A percentile compares a stretch with the other conserved stretches of the same genome.
Conservation (phyloP, 2,113 vertebrate genomes). For the Alosa alosa region DNA sequence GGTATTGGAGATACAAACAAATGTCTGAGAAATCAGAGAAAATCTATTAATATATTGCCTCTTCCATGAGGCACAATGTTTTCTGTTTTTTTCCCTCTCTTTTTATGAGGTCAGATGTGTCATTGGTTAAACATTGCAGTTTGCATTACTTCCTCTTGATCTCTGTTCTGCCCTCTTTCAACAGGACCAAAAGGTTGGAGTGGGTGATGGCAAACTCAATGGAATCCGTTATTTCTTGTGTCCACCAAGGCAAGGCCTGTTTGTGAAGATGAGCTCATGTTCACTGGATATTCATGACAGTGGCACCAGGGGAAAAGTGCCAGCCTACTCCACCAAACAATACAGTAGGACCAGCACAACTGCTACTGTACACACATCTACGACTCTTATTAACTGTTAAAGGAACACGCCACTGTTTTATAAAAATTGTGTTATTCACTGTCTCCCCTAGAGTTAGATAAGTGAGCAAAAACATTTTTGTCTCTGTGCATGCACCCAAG, state of each 20-base stretch:
- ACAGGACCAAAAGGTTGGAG: slow-evolving; percentile 74
- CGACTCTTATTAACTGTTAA: no score
- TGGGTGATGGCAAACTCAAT: slow-evolving; percentile 71
- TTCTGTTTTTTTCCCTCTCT: no score
- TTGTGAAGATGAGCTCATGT: slow-evolving; percentile 75
- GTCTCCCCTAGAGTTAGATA: no score
- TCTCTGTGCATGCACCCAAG: no score
- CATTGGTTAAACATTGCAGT: fast-evolving
- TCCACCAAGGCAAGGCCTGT: slow-evolving; percentile 68
- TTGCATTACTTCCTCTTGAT: neutral
- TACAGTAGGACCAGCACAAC: slow-evolving; percentile 39
- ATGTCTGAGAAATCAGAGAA: no score
- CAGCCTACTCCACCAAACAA: neutral
- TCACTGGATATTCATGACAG: slow-evolving; percentile 74
- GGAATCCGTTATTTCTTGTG: slow-evolving; percentile 67
- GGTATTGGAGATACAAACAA: no score
- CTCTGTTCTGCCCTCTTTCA: neutral
- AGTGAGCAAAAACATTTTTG: no score
- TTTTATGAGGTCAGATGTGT: neutral
- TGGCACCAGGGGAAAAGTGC: neutral
- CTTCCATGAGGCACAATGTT: neutral
- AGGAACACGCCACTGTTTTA: neutral
- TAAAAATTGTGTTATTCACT: no score
- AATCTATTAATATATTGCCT: no score
- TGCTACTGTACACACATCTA: neutral